Evolutionary conservation across 1,140 invertebrate genomes (phyloP).

Genomic region (Drosophila lini): DNA sequence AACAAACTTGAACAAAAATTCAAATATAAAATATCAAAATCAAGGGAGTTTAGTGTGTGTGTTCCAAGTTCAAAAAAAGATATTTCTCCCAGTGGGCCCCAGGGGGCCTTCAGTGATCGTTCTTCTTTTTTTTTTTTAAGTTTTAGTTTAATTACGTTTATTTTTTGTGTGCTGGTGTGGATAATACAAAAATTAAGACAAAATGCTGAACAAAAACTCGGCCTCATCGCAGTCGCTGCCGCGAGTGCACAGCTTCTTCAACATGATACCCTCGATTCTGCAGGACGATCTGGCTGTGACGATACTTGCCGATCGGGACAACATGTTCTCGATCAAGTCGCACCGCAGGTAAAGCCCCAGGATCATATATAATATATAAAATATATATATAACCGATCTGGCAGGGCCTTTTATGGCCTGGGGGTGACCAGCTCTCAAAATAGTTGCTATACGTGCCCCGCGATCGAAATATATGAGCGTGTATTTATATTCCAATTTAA

Average conservation of each 20-base stretch:
- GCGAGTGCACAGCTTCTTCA: constrained; percentile 82
- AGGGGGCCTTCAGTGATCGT: constrained; percentile 25
- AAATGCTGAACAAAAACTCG: constrained; percentile 80
- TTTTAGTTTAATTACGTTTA: neutral
- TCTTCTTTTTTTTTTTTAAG: neutral
- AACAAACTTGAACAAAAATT: neutral
- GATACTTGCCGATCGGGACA: constrained; percentile 75
- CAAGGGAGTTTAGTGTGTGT: neutral
- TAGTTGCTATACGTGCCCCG: constrained; percentile 34
- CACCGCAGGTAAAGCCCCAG: constrained; percentile 66
- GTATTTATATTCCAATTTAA: constrained; percentile 61
- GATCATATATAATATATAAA: constrained; percentile 1
- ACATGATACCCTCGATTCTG: constrained; percentile 81
- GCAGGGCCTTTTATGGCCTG: constrained; percentile 39
- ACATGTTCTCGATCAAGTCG: constrained; percentile 82
- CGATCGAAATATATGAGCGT: constrained; percentile 19
- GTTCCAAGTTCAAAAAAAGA: neutral
- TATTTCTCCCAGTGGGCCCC: constrained; percentile 23
- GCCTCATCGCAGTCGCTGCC: constrained; percentile 77
- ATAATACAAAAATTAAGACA: constrained; percentile 9
- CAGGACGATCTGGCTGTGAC: constrained; percentile 80
- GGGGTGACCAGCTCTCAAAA: constrained; percentile 32
- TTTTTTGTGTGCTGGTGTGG: constrained; percentile 12
- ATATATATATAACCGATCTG: neutral
- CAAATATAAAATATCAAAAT: neutral